Percentiles rank a stretch among this genome's conserved stretches.
Conservation (phyloP, 2,888 invertebrate genomes). For the Mermis nigrescens region DNA sequence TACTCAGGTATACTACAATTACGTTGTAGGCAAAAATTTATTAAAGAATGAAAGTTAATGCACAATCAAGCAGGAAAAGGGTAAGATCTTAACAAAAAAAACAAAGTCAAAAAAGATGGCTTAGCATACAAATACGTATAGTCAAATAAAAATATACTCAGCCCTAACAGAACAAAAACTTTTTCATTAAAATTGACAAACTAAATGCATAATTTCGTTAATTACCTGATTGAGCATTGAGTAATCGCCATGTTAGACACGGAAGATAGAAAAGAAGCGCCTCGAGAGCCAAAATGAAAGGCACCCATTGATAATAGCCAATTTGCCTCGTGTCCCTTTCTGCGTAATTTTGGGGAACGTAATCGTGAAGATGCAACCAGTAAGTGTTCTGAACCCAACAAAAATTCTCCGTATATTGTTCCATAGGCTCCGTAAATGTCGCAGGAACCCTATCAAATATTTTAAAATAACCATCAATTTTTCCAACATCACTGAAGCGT, state of each 20-base stretch:
- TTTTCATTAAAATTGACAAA: neutral
- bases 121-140: no score
- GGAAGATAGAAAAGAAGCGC: slow-evolving; percentile 31
- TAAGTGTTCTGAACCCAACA: slow-evolving; percentile 33
- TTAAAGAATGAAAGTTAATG: no score
- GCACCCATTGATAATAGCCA: slow-evolving; percentile 16
- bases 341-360: slow-evolving; percentile 28
- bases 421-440: slow-evolving; percentile 28
- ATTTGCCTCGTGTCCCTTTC: slow-evolving; percentile 29
- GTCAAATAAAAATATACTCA: no score
- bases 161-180: no score
- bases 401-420: slow-evolving; percentile 32
- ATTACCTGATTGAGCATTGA: slow-evolving; percentile 31
- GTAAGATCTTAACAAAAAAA: no score
- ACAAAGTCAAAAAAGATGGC: no score
- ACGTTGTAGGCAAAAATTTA: no score
- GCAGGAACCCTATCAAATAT: slow-evolving; percentile 28
- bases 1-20: no score
- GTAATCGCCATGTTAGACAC: slow-evolving; percentile 29
- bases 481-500: no score
- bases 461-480: no score
- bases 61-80: no score
- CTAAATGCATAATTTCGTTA: neutral
- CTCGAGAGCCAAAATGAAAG: slow-evolving; percentile 29
- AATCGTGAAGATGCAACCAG: slow-evolving; percentile 30